Percentiles rank a stretch among this genome's conserved stretches.
Conservation (phyloP, 2,888 invertebrate species). For the Magallana nippona region DNA sequence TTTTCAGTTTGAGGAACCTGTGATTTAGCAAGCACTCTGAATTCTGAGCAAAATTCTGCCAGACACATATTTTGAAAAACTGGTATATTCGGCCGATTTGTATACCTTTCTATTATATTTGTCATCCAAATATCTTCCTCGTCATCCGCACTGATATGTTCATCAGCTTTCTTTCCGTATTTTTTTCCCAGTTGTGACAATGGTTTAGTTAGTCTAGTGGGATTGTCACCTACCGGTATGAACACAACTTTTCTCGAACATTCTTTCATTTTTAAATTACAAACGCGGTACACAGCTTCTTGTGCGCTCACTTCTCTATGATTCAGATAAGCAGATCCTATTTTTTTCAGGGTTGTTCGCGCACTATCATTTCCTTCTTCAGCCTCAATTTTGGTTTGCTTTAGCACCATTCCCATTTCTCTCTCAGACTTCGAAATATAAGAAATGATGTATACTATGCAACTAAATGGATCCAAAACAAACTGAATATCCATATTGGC, state of each 20-base stretch:
- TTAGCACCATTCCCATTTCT: slow-evolving; percentile 19
- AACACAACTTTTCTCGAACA: slow-evolving; percentile 44
- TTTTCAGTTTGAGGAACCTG: slow-evolving; percentile 37
- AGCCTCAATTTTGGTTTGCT: slow-evolving; percentile 31
- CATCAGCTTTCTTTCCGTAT: neutral
- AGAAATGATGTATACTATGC: slow-evolving; percentile 39
- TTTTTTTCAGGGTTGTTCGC: slow-evolving; percentile 19
- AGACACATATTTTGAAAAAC: slow-evolving; percentile 48
- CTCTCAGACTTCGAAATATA: slow-evolving; percentile 37
- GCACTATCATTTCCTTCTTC: slow-evolving; percentile 45
- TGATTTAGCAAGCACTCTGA: slow-evolving; percentile 41
- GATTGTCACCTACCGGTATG: no score
- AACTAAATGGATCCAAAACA: slow-evolving; percentile 45
- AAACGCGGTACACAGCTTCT: slow-evolving; percentile 52
- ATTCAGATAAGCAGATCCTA: slow-evolving; percentile 47
- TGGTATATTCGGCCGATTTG: slow-evolving; percentile 43
- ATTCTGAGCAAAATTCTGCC: slow-evolving; percentile 51
- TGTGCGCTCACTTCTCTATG: slow-evolving; percentile 52
- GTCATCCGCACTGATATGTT: neutral
- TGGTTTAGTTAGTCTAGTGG: no score
- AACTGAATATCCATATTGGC: slow-evolving; percentile 37
- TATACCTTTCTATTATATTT: slow-evolving; percentile 43
- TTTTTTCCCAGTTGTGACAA: no score
- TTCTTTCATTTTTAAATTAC: slow-evolving; percentile 42
- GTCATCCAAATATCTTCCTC: slow-evolving; percentile 47